Conservation (phyloP, 2,888 invertebrate species). For the Pyrgus malvae region DNA sequence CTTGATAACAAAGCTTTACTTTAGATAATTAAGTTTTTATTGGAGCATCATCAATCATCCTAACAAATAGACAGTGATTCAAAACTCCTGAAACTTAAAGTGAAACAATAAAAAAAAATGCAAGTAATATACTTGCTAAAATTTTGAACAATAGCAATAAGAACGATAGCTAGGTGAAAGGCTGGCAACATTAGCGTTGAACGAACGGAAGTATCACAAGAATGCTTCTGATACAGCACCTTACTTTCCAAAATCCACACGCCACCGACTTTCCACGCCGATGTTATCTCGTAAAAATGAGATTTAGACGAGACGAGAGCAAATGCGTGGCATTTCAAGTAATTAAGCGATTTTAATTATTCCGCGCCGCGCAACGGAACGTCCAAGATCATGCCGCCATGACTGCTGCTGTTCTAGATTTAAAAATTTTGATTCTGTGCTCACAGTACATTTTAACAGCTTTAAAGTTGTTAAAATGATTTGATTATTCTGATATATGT, state of each 20-base stretch:
- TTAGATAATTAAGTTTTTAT: too few species aligned
- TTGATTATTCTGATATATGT: neutral
- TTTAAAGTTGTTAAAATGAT: neutral
- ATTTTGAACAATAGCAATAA: constrained; percentile 3
- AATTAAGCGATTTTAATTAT: constrained; percentile 65
- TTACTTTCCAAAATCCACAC: constrained; percentile 63
- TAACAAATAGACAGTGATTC: too few species aligned
- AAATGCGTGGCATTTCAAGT: constrained; percentile 59
- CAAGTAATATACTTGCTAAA: neutral
- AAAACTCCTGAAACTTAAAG: too few species aligned
- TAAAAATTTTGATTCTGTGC: constrained; percentile 18
- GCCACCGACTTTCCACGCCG: constrained; percentile 49
- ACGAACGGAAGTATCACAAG: constrained; percentile 34
- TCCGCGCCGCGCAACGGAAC: constrained; percentile 59
- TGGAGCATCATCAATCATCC: too few species aligned
- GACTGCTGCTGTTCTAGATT: constrained; percentile 39
- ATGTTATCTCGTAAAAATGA: constrained; percentile 53
- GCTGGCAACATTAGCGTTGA: constrained; percentile 39
- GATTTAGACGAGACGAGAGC: constrained; percentile 51
- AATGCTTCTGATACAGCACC: constrained; percentile 52
- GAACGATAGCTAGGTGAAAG: constrained; percentile 45
- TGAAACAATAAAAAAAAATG: neutral
- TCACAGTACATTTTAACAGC: neutral
- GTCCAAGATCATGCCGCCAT: constrained; percentile 41
- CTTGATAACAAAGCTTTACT: neutral